Base-by-base conservation (phyloP, 2,797 vertebrate genomes). In the Lagorchestes hirsutus region DNA sequence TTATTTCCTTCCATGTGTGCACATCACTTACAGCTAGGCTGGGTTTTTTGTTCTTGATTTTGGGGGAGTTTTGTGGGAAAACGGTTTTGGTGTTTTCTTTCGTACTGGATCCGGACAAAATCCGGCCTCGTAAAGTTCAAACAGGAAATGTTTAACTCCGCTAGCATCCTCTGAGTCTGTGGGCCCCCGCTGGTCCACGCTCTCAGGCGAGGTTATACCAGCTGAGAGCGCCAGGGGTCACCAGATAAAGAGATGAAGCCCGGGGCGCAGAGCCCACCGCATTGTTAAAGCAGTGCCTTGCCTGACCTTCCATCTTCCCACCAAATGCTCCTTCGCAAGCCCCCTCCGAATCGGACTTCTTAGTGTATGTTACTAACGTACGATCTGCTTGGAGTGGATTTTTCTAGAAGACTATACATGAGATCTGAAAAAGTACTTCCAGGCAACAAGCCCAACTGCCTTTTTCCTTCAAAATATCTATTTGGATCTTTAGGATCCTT, bases 201-300 rank as follows among this genome's bases (percentile, higher is more conserved):
- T 90, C 87, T 95, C 87, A 56, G n/a, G 31, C 92, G n/a, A 57
- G 92, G 92, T 57, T 54, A 74, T 93, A 18, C 93, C 95, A 62
- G 93, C 90, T 90, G 57, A 58, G 94, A 97, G 97, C 97, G 95
- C 97, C 96, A 97, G 98, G 96, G 97, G 97, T 97, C 98, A 97
- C 94, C 93, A 96, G 90, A 94, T 96, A 24, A 95, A 97, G 57
- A 14, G 55, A 55, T 96, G 94, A 96, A 96, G 95, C 90, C 55
- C 90, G 74, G 74, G 74, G 55, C 91, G 91, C 55, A 92, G 93
- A 46, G 46, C 91, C 24, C 90, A 87, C 10, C 0, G 74, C 24
- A 27, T 87, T 87, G 46, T 82, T 3, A 87, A 82, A 82, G 18
- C 22, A 2, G 14, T 40, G 24, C 27, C 5, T 5, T 67, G 31